Evolutionary conservation across 2,113 vertebrate genomes (phyloP).

Genomic region (Dryoscopus gambensis): DNA sequence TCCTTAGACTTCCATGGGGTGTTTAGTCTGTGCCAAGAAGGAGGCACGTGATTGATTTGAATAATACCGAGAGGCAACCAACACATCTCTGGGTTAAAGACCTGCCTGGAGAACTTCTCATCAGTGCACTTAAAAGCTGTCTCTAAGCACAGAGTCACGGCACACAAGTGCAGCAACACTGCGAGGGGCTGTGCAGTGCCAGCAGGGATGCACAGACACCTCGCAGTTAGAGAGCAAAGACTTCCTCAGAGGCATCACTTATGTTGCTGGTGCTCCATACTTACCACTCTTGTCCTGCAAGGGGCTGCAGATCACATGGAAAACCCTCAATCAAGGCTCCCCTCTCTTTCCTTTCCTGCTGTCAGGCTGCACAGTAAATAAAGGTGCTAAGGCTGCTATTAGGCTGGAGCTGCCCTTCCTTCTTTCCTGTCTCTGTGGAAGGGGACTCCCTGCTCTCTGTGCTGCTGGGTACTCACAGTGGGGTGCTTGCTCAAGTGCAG

Average conservation of each 20-base stretch:
- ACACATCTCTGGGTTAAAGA: background rate
- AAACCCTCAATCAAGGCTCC: background rate
- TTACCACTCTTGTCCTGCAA: background rate
- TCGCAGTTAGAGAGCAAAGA: background rate
- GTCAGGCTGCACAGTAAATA: background rate
- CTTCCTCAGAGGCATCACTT: background rate
- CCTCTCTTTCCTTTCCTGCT: background rate
- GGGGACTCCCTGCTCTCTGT: background rate
- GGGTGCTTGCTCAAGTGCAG: background rate
- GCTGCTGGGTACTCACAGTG: background rate
- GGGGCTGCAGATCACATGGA: background rate
- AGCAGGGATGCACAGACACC: background rate
- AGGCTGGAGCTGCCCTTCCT: background rate
- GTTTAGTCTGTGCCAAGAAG: background rate
- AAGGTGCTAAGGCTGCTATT: background rate
- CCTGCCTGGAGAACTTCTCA: background rate
- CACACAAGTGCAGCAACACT: accelerated
- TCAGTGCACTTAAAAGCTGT: background rate
- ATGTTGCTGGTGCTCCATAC: background rate
- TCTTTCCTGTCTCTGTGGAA: background rate
- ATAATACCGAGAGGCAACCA: background rate
- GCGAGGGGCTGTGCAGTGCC: accelerated
- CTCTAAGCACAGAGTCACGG: background rate
- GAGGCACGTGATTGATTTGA: background rate
- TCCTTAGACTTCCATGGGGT: background rate